phyloP scores from a whole-genome alignment of 1,140 invertebrate species.

The Catajapyx aquilonaris region DNA sequence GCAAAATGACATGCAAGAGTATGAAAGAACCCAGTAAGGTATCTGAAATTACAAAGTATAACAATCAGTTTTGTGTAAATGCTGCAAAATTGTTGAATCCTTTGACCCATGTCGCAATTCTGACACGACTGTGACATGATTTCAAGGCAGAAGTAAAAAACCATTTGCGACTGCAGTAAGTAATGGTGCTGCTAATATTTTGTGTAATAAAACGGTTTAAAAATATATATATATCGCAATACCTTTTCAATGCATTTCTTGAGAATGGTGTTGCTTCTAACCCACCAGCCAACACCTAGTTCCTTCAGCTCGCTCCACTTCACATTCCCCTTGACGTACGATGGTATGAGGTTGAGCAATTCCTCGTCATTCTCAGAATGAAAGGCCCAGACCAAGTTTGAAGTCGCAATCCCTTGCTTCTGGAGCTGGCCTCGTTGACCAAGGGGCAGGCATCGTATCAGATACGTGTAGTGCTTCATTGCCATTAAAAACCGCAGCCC shows the following conservation, averaged over 20 bases:
- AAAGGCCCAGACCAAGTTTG: slow-evolving; percentile 96
- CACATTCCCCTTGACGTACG: slow-evolving; percentile 55
- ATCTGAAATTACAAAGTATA: no score
- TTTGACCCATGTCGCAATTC: no score
- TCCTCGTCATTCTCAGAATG: slow-evolving; percentile 97
- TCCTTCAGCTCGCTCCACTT: slow-evolving; percentile 85
- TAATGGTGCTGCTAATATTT: no score
- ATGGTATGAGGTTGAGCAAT: slow-evolving; percentile 71
- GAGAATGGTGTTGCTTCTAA: slow-evolving; percentile 64
- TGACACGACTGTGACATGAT: no score
- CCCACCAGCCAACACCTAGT: slow-evolving; percentile 92
- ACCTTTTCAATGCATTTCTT: slow-evolving; percentile 72
- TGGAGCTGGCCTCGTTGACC: slow-evolving; percentile 69
- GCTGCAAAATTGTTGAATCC: no score
- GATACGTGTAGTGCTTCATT: slow-evolving; percentile 93
- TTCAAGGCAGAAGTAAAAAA: no score
- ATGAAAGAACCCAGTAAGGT: no score
- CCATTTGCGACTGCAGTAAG: no score
- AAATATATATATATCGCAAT: no score
- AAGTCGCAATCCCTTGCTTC: slow-evolving; percentile 70
- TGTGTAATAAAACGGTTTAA: no score
- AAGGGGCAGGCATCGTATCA: slow-evolving; percentile 74
- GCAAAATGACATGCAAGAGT: no score
- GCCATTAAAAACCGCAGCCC: slow-evolving; percentile 87
- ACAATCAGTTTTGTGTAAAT: no score